Percentiles rank a stretch among this genome's conserved stretches.
Evolutionary conservation across 2,797 vertebrate species (phyloP).

Genomic region (Trichosurus vulpecula): DNA sequence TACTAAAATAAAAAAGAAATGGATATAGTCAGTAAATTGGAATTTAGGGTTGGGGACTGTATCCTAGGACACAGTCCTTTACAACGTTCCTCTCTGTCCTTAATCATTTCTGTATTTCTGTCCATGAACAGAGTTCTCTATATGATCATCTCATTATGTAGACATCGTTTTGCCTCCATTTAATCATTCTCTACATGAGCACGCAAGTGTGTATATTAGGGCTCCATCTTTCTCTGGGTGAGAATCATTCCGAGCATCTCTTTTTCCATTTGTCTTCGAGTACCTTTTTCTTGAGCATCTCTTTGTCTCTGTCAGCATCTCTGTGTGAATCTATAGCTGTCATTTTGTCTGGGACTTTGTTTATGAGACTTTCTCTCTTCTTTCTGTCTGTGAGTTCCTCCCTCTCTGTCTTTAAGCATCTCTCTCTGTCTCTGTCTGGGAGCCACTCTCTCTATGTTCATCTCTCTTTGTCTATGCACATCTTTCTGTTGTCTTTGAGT

Average conservation of each 20-base stretch:
- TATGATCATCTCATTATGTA: not conserved
- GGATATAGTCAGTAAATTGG: not conserved
- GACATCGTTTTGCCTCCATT: not conserved
- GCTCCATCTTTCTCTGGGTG: not conserved
- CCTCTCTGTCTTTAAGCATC: not conserved
- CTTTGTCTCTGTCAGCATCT: not conserved
- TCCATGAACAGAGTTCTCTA: not conserved
- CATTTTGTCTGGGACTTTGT: not conserved
- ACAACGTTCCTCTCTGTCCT: not conserved
- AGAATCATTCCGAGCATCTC: not conserved
- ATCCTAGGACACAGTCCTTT: not conserved
- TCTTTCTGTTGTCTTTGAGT: not conserved
- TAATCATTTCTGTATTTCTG: not conserved
- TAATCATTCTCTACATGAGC: not conserved
- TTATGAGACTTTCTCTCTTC: not conserved
- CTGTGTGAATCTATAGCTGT: not conserved
- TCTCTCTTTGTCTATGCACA: not conserved
- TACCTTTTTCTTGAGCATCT: not conserved
- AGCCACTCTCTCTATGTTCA: not conserved
- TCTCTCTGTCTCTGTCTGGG: not conserved
- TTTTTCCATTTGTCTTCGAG: not conserved
- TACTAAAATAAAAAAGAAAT: not conserved
- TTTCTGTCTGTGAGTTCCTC: not conserved
- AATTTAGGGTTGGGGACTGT: not conserved
- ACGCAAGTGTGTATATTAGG: not conserved